These are phyloP conservation scores for Helicoverpa zea DNA, from an alignment of 1,140 invertebrate species.

Conservation along the genomic window DNA sequence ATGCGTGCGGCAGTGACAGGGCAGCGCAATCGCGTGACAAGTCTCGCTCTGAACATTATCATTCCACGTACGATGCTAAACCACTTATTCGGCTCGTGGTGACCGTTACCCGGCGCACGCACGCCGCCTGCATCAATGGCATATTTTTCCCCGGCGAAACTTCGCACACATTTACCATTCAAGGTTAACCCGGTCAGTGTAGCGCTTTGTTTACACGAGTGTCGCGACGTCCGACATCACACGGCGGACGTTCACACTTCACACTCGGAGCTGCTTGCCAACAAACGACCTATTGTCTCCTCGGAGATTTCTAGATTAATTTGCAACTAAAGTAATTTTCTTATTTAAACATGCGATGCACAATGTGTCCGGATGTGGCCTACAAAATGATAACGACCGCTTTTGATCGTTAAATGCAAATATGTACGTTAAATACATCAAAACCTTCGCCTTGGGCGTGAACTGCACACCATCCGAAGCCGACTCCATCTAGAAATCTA, in stretches of 20 bases:
- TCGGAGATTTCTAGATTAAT: constrained; percentile 40
- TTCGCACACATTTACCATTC: constrained; percentile 83
- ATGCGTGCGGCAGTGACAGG: constrained; percentile 68
- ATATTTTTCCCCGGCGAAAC: constrained; percentile 85
- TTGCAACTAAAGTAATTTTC: constrained; percentile 20
- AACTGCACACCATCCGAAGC: constrained; percentile 62
- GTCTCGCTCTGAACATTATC: constrained; percentile 78
- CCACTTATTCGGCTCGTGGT: constrained; percentile 82
- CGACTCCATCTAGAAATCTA: constrained; percentile 62
- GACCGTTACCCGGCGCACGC: constrained; percentile 83
- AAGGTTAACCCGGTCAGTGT: constrained; percentile 84
- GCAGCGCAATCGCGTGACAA: constrained; percentile 77
- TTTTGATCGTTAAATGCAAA: constrained; percentile 63
- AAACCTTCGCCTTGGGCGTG: constrained; percentile 63
- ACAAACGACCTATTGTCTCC: constrained; percentile 41
- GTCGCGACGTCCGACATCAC: constrained; percentile 58
- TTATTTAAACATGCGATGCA: constrained; percentile 5
- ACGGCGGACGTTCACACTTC: constrained; percentile 53
- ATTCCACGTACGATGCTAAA: constrained; percentile 83
- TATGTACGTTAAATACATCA: constrained; percentile 57
- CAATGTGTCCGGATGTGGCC: constrained; percentile 29
- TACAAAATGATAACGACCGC: constrained; percentile 7
- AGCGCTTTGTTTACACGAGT: constrained; percentile 80
- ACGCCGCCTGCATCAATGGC: constrained; percentile 83
- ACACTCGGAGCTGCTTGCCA: constrained; percentile 21